These are phyloP conservation scores for Dromiciops gliroides DNA, from an alignment of 2,113 vertebrate genomes.

Conservation along the genomic window DNA sequence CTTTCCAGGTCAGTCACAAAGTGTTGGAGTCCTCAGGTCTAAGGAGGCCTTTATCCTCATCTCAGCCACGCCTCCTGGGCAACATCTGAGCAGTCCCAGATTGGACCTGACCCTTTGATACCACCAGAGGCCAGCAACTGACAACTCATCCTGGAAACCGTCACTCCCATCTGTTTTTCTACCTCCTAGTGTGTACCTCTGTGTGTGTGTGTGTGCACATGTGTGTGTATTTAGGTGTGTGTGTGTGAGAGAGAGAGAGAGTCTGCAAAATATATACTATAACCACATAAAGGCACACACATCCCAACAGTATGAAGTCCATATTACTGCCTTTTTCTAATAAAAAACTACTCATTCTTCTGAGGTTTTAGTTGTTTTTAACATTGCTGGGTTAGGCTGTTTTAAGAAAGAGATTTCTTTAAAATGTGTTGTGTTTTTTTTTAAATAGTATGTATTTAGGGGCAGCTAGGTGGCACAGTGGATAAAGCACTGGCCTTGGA, in stretches of 20 bases:
- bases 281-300: not conserved
- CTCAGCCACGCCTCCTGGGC: not conserved
- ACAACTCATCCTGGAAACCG: conserved; percentile 48
- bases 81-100: conserved; percentile 64
- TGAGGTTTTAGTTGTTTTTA: not conserved
- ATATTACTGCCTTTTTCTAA: not conserved
- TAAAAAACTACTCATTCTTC: not conserved
- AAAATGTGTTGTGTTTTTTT: not conserved
- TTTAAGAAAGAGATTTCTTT: not conserved
- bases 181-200: not conserved
- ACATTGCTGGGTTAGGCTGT: not conserved
- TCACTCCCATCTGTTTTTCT: not conserved
- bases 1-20: not conserved
- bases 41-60: conserved; percentile 45
- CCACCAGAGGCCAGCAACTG: not conserved
- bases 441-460: not conserved
- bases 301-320: not conserved
- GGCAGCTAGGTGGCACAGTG: too few species aligned
- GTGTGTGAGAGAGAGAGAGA: not conserved
- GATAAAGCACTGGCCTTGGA: too few species aligned
- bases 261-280: not conserved
- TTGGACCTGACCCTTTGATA: conserved; percentile 31
- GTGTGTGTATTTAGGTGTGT: not conserved
- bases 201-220: not conserved
- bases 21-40: not conserved